Evolutionary conservation across 1,140 invertebrate genomes (phyloP).

Genomic region (Metaphire vulgaris): DNA sequence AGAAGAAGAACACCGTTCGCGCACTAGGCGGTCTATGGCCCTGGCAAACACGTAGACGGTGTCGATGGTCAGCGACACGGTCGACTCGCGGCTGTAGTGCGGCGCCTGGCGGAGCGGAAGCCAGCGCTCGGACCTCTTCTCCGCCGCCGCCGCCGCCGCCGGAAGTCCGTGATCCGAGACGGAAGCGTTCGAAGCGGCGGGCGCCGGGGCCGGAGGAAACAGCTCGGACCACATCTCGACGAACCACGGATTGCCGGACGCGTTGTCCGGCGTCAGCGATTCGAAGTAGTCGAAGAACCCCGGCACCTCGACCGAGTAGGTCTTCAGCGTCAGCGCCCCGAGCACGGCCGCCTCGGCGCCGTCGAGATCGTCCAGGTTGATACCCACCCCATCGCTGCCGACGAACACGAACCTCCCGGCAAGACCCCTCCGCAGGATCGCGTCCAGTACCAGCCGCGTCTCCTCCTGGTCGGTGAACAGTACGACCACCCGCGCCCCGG

Average conservation of each 20-base stretch:
- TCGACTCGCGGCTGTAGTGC: neutral
- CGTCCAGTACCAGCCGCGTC: neutral
- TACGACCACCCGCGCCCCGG: slow-evolving; percentile 7
- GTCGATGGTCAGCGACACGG: slow-evolving; percentile 12
- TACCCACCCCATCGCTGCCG: slow-evolving; percentile 27
- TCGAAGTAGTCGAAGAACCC: slow-evolving; percentile 20
- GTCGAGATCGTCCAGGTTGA: slow-evolving; percentile 24
- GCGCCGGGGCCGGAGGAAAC: neutral
- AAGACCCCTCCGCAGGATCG: neutral
- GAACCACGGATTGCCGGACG: slow-evolving; percentile 26
- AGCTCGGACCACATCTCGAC: slow-evolving; percentile 25
- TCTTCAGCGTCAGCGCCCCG: slow-evolving; percentile 16
- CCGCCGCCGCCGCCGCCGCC: neutral
- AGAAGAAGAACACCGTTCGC: slow-evolving; percentile 9
- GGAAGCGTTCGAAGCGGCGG: neutral
- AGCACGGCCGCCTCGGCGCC: slow-evolving; percentile 17
- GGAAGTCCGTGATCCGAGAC: neutral
- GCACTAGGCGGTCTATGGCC: slow-evolving; percentile 18
- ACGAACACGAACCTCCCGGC: slow-evolving; percentile 17
- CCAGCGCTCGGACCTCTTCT: too few relatives aligned
- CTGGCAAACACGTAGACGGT: slow-evolving; percentile 23
- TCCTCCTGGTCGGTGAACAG: slow-evolving; percentile 26
- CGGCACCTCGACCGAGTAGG: slow-evolving; percentile 4
- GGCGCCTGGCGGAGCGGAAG: neutral
- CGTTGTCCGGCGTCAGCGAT: neutral